A percentile compares a stretch with the other conserved stretches of the same genome.
Evolutionary conservation across 53 echinoderm and acorn worm genomes (phyloP).

Genomic region (Echinometra lucunter): DNA sequence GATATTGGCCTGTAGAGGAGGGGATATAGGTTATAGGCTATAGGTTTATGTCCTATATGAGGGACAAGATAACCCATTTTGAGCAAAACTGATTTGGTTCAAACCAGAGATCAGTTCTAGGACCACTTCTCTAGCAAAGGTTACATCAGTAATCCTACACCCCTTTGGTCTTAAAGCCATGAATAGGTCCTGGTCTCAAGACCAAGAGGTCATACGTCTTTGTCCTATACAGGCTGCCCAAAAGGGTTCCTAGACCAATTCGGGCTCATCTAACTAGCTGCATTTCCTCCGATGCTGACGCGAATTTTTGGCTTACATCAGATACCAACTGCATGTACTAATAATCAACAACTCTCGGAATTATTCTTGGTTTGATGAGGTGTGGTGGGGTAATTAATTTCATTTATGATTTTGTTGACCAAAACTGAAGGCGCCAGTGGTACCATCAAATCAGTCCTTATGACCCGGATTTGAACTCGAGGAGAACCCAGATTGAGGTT

Average conservation of each 20-base stretch:
- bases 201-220: too few relatives aligned
- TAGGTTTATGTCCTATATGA: too few relatives aligned
- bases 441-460: background rate
- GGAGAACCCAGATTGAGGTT: slow-evolving; percentile 12
- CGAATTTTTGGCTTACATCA: background rate
- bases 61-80: background rate
- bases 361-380: background rate
- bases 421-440: slow-evolving; percentile 31
- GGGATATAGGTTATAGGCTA: too few relatives aligned
- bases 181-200: too few relatives aligned
- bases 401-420: slow-evolving; percentile 53
- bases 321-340: background rate
- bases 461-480: slow-evolving; percentile 23
- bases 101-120: background rate
- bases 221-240: too few relatives aligned
- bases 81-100: background rate
- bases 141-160: background rate
- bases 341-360: background rate
- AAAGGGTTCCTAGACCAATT: background rate
- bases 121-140: background rate
- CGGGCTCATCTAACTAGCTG: background rate
- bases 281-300: background rate
- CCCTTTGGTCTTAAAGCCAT: background rate
- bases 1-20: too few relatives aligned
- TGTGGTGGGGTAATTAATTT: slow-evolving; percentile 41